phyloP scores from a whole-genome alignment of 1,140 invertebrate genomes.

The Caenorhabditis inopinata region DNA sequence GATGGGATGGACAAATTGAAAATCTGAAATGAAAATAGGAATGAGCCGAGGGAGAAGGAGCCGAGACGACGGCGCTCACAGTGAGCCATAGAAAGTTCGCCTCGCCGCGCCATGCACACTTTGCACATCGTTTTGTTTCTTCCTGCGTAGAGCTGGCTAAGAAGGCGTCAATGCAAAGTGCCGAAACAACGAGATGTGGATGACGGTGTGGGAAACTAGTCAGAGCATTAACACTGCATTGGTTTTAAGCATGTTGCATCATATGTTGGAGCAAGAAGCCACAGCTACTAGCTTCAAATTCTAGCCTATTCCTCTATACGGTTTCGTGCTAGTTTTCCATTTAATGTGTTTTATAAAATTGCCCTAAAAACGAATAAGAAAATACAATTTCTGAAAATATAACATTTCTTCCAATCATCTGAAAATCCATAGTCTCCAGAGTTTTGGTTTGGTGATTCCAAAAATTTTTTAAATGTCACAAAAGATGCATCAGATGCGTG shows the following conservation, averaged over 20 bases:
- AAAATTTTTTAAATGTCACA: too few species aligned
- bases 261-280: too few species aligned
- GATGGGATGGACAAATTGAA: not conserved
- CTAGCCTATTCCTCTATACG: too few species aligned
- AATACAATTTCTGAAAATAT: too few species aligned
- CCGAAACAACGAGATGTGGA: not conserved
- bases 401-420: too few species aligned
- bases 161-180: not conserved
- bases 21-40: not conserved
- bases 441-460: too few species aligned
- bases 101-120: not conserved
- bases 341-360: too few species aligned
- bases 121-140: not conserved
- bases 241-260: not conserved
- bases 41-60: not conserved
- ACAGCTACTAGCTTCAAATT: too few species aligned
- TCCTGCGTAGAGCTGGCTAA: not conserved
- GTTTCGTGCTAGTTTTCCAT: too few species aligned
- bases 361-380: too few species aligned
- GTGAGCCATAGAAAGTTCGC: not conserved
- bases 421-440: too few species aligned
- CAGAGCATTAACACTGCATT: not conserved
- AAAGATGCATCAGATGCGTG: too few species aligned
- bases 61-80: not conserved
- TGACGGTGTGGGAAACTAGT: not conserved